Percentiles rank a stretch among this genome's conserved stretches.
phyloP scores from a whole-genome alignment of 2,797 vertebrate species.

The Enteromius afrohamiltoni region DNA sequence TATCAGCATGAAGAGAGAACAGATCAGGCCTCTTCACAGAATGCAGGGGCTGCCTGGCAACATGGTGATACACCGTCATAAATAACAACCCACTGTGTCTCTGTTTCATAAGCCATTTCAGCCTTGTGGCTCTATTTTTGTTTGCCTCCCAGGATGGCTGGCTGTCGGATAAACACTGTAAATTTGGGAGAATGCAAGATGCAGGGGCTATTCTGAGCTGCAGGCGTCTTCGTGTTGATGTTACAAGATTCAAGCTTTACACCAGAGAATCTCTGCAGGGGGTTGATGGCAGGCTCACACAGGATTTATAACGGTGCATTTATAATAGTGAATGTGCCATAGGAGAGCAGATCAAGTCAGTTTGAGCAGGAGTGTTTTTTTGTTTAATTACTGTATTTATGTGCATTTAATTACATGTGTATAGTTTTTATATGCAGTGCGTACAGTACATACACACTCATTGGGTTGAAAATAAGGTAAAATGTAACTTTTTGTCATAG shows the following conservation, averaged over 20 bases:
- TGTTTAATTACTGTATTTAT: not conserved
- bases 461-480: not conserved
- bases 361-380: not conserved
- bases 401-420: not conserved
- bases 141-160: conserved; percentile 40
- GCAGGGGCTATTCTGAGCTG: conserved; percentile 45
- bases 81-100: conserved; percentile 48
- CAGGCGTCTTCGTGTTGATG: conserved; percentile 27
- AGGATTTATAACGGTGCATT: conserved; percentile 1
- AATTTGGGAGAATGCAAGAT: conserved; percentile 40
- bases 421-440: no score
- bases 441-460: not conserved
- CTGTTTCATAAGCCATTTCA: conserved; percentile 46
- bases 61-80: conserved; percentile 40
- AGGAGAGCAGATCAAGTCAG: not conserved
- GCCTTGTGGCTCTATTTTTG: conserved; percentile 47
- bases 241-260: conserved; percentile 22
- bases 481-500: not conserved
- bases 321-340: conserved; percentile 9
- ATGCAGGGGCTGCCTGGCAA: conserved; percentile 45
- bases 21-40: conserved; percentile 43
- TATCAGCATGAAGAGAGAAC: conserved; percentile 38
- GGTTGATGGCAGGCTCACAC: conserved; percentile 14
- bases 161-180: conserved; percentile 48
- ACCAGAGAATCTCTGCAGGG: conserved; percentile 31